Evolutionary conservation across 2,888 invertebrate species (phyloP), one percentile per base, ranked within the genome.

Genomic region (Disparrhopalites patrizii): DNA sequence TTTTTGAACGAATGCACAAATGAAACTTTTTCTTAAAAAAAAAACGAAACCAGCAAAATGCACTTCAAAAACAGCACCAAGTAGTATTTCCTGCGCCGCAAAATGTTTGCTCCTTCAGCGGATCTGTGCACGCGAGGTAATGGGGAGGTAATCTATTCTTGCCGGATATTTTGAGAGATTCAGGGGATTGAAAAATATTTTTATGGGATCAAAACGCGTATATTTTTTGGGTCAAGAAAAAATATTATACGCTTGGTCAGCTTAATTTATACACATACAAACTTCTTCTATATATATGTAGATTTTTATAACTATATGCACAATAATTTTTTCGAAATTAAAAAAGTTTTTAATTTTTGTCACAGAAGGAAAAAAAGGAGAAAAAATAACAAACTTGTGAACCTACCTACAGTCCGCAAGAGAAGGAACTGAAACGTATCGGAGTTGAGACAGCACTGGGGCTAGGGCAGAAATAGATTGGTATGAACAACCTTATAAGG

Each of bases 341-440:
- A 10, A 36, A 7, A 36, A 36, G 15, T 36, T 36, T 36, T 36
- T 15, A 15, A 10, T 36, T 47, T 47, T 47, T n/a, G n/a, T 20
- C 47, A 47, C 47, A 23, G 25, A 10, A 43, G 54, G n/a, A 31
- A 30, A 52, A 56, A 52, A 36, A 38, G 27, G 36, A 60, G 27
- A 27, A 62, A 56, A 61, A 66, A 60, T 38, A 62, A 55, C 7
- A 31, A 43, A 43, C 23, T 15, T 10, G 31, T 36, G 31, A 31
- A 73, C 74, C 69, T 74, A 74, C 74, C 73, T 68, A 70, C 57
- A 65, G 69, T 72, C 71, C 73, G 68, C 68, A 70, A 70, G 71
- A 73, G 74, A 70, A 73, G 71, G 73, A 73, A 74, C 71, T 74
- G 74, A 70, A 71, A 69, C 69, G 68, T 65, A 66, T 68, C 57